Evolutionary conservation across 2,797 vertebrate genomes (phyloP).

Genomic region (Vireo griseus): DNA sequence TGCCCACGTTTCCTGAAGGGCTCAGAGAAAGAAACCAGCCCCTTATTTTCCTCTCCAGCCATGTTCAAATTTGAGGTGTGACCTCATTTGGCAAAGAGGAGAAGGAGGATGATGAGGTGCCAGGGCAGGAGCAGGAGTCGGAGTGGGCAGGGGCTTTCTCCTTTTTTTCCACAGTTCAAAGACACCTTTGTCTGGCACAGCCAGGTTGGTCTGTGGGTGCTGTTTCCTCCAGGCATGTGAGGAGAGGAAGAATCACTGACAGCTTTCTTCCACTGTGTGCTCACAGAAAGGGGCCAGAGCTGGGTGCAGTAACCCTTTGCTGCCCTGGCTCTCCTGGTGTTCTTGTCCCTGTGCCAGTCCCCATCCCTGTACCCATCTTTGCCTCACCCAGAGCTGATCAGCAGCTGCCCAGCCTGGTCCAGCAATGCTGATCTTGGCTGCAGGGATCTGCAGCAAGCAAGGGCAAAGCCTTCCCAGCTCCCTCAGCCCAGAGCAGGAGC

Average conservation of each 20-base stretch:
- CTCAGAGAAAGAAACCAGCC: background rate
- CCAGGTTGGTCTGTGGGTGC: background rate
- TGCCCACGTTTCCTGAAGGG: background rate
- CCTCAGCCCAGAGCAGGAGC: background rate
- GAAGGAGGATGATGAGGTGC: background rate
- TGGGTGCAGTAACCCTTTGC: background rate
- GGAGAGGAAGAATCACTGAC: background rate
- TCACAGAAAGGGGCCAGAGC: background rate
- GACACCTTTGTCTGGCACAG: background rate
- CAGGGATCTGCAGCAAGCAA: background rate
- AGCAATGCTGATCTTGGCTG: background rate
- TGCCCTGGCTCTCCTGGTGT: background rate
- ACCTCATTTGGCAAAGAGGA: background rate
- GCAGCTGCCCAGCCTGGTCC: background rate
- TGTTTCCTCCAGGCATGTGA: background rate
- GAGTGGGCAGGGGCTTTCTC: background rate
- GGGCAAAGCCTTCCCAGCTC: background rate
- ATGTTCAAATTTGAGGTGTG: background rate
- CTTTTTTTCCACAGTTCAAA: background rate
- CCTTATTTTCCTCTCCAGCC: background rate
- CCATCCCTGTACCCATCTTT: background rate
- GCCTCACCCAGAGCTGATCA: background rate
- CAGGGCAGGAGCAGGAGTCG: background rate
- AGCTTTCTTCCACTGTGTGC: background rate
- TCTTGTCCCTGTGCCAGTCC: background rate